Percentiles rank a stretch among this genome's conserved stretches.
Conservation (phyloP, 2,888 invertebrate species). For the Yponomeuta cagnagella region DNA sequence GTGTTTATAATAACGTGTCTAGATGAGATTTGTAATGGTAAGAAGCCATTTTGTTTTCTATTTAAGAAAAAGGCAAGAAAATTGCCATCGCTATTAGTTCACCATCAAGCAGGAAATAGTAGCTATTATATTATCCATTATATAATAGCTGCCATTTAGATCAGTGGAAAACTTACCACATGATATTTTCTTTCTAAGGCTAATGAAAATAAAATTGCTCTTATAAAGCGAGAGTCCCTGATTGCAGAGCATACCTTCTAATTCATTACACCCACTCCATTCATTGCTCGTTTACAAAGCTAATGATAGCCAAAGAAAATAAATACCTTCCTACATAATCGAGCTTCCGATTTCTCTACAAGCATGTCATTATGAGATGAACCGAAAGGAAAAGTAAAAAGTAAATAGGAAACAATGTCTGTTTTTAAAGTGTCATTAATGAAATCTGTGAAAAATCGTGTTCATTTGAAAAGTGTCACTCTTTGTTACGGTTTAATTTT, state of each 20-base stretch:
- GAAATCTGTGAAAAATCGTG: constrained; percentile 10
- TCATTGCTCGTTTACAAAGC: neutral
- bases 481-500: neutral
- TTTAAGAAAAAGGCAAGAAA: neutral
- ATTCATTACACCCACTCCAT: neutral
- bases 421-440: constrained; percentile 8
- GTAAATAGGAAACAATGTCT: neutral
- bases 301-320: neutral
- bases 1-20: neutral
- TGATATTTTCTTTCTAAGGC: neutral
- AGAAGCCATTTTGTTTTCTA: neutral
- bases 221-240: neutral
- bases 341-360: neutral
- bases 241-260: neutral
- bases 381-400: neutral
- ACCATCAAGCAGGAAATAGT: too few species aligned
- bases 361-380: neutral
- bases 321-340: neutral
- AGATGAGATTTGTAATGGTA: neutral
- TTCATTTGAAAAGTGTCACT: constrained; percentile 8
- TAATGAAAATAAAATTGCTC: neutral
- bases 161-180: neutral
- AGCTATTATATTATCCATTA: neutral
- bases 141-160: neutral
- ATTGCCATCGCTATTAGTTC: too few species aligned